Percentiles rank a stretch among this genome's conserved stretches.
These are phyloP conservation scores for Sesamia nonagrioides DNA, from an alignment of 1,140 invertebrate genomes.

Conservation along the genomic window DNA sequence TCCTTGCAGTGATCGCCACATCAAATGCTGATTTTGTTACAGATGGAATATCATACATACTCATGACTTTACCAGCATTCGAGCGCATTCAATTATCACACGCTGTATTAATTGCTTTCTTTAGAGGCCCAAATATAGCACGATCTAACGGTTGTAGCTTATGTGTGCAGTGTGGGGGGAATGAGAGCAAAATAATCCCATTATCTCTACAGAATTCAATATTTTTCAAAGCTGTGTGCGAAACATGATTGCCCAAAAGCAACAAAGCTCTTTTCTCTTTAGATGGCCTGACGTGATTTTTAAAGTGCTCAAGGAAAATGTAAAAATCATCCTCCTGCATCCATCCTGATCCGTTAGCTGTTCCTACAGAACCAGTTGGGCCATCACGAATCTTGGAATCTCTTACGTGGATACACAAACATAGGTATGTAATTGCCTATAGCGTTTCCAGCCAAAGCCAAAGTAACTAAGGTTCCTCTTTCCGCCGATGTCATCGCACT, in stretches of 20 bases:
- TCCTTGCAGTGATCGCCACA: slow-evolving; percentile 38
- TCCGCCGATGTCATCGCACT: slow-evolving; percentile 44
- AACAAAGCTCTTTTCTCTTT: slow-evolving; percentile 13
- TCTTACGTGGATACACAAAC: slow-evolving; percentile 45
- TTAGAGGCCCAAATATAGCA: slow-evolving; percentile 75
- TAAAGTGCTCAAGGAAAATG: slow-evolving; percentile 53
- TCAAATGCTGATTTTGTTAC: slow-evolving; percentile 25
- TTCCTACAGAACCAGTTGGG: slow-evolving; percentile 35
- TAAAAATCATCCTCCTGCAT: slow-evolving; percentile 66
- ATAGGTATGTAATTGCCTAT: slow-evolving; percentile 38
- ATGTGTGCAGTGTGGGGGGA: slow-evolving; percentile 79
- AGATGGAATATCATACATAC: slow-evolving; percentile 14
- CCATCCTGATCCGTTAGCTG: slow-evolving; percentile 47
- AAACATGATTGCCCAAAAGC: slow-evolving; percentile 1
- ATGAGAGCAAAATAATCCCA: slow-evolving; percentile 63
- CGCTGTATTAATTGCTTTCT: slow-evolving; percentile 66
- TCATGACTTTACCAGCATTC: slow-evolving; percentile 67
- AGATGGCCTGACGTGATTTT: slow-evolving; percentile 29
- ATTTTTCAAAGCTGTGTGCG: slow-evolving; percentile 41
- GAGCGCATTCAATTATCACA: slow-evolving; percentile 63
- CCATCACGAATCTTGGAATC: slow-evolving; percentile 12
- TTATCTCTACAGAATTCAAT: slow-evolving; percentile 27
- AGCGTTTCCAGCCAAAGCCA: slow-evolving; percentile 42
- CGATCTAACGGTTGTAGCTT: slow-evolving; percentile 83
- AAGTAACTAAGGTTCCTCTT: slow-evolving; percentile 42